A percentile compares a stretch with the other conserved stretches of the same genome.
Evolutionary conservation across 1,140 invertebrate genomes (phyloP).

Genomic region (Solenopsis fugax): DNA sequence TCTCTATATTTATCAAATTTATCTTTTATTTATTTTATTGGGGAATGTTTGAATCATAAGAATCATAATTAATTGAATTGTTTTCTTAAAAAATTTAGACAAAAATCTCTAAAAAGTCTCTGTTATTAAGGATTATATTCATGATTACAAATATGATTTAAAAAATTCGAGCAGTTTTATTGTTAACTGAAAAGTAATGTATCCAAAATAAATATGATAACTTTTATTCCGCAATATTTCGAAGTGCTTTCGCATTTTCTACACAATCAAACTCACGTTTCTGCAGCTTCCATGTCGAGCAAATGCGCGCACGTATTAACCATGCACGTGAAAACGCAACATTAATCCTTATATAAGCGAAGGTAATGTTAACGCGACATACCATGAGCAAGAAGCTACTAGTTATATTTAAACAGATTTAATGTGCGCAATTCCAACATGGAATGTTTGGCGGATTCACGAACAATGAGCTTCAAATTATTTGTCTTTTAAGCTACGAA

Average conservation of each 20-base stretch:
- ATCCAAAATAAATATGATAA: background rate
- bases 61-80: no score
- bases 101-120: no score
- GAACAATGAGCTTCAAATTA: background rate
- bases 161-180: background rate
- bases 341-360: constrained; percentile 52
- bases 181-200: background rate
- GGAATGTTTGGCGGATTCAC: background rate
- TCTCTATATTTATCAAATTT: no score
- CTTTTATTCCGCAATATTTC: background rate
- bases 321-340: constrained; percentile 37
- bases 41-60: no score
- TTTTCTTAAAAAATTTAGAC: no score
- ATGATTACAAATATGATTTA: background rate
- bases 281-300: background rate
- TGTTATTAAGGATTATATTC: background rate
- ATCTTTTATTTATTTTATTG: no score
- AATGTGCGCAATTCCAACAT: constrained; percentile 10
- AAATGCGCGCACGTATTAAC: constrained; percentile 45
- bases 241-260: background rate
- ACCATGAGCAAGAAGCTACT: constrained; percentile 36
- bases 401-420: constrained; percentile 38
- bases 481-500: background rate
- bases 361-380: constrained; percentile 28
- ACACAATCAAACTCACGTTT: constrained; percentile 42